Base-by-base conservation (phyloP, 1,140 invertebrate species). In the Aphelenchoides avenae region DNA sequence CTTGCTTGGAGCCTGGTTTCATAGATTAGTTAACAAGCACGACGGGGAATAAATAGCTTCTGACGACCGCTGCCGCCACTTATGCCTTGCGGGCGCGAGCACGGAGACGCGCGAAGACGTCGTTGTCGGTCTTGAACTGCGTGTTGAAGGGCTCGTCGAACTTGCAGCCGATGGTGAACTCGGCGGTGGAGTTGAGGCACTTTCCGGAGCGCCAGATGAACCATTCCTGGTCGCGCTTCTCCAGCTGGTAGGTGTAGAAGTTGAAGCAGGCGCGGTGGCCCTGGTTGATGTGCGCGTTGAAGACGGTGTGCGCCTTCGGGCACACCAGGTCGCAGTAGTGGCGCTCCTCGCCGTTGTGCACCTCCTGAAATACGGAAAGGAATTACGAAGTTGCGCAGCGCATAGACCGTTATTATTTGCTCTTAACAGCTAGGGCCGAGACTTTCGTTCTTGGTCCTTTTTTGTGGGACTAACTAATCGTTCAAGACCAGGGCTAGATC, bases 131-230 rank as follows among this genome's bases (percentile, higher is more conserved):
- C 15, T 60, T 55, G 52, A 77, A 77, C 43, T 77, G 71, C 29
- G 72, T 71, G 29, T 57, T 54, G 63, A 74, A 74, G n/a, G 75
- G 75, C 41, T 75, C 71, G 41, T 77, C 75, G 61, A 77, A 77
- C 34, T 74, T 74, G 71, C 71, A 74, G 3, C 71, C 71, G 41
- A 74, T 55, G 22, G 68, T 72, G 57, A 63, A 74, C 15, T 67
- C 70, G 30, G 62, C 70, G 2, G 71, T 74, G 6, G 57, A 62
- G 55, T 77, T 74, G 24, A 74, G 56, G 39, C 71, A 74, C 30
- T 74, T 74, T 36, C 75, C 71, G 2, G 68, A 76, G 24, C 71
- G 50, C 71, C 71, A 73, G 31, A 73, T 47, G 46, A 54, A 76
- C 64, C 64, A 66, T 7, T 66, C 67, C 20, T 68, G 26, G 22